Evolutionary conservation across 1,140 invertebrate species (phyloP).

Genomic region (Thaumetopoea pityocampa): DNA sequence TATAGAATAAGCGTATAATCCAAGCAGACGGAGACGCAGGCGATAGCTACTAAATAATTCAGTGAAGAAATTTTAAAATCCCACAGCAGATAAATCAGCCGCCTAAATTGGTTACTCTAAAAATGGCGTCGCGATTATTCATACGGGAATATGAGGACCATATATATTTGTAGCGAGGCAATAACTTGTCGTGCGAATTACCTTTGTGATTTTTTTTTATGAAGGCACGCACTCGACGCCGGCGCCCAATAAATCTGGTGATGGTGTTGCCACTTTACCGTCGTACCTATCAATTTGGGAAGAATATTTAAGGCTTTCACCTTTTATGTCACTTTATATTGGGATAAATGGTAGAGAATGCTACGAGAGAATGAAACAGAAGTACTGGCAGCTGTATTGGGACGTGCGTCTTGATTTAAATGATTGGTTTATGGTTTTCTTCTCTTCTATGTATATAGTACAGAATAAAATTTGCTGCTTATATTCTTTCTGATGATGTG

Average conservation of each 20-base stretch:
- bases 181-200: constrained; percentile 64
- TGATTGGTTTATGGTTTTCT: no score
- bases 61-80: constrained; percentile 15
- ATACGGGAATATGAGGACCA: constrained; percentile 44
- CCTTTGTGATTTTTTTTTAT: constrained; percentile 66
- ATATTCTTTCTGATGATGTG: no score
- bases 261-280: constrained; percentile 51
- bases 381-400: no score
- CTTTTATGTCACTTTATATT: constrained; percentile 39
- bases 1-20: constrained; percentile 2
- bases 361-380: constrained; percentile 11
- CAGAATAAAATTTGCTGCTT: no score
- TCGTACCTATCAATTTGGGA: constrained; percentile 49
- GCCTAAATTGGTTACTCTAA: constrained; percentile 28
- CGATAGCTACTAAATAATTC: constrained; percentile 16
- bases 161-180: constrained; percentile 53
- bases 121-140: constrained; percentile 41
- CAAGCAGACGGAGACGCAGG: constrained; percentile 1
- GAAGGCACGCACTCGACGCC: constrained; percentile 50
- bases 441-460: no score
- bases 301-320: constrained; percentile 39
- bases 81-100: constrained; percentile 19
- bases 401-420: no score
- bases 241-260: constrained; percentile 64
- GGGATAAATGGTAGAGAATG: constrained; percentile 17